Base-by-base conservation (phyloP, 2,888 invertebrate genomes). In the Capitulum mitella region DNA sequence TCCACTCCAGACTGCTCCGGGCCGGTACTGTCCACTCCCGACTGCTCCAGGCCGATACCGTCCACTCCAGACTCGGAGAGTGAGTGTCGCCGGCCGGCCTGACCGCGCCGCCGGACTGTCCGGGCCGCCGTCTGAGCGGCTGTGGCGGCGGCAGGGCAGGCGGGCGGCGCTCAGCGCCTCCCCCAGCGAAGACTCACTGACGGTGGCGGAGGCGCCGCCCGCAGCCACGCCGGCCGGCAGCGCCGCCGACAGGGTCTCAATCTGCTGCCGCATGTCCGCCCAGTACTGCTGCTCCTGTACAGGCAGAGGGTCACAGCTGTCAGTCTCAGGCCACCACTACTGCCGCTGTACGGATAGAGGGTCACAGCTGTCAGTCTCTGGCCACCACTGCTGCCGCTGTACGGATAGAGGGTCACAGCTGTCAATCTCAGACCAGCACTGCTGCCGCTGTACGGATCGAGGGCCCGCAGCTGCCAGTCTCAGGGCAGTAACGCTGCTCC, bases 241-340 rank as follows among this genome's bases (percentile, higher is more conserved):
- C 16, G 6, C 37, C 5, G 70, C 70, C 22, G 75, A 75, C 46
- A 75, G 6, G 22, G 75, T 46, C 29, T 75, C 75, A 16, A 75
- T 46, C 75, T 75, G 75, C 29, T 46, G n/a, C 43, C 75, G 75
- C 43, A 75, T 46, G 10, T 75, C 75, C 2, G 43, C 32, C 75
- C 75, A 75, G 46, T 75, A 75, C 29, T 75, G 75, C 46, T 75
- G 75, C 75, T 75, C 75, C 75, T 75, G 46, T 2, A 74, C 74
- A 40, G 29, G 32, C 61, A 61, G 10, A 3, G 51, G 16, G 51
- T 12, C 19, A 3, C 22, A 19, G 51, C 51, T 3, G 22, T 51
- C 51, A 51, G 51, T 22, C 3, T 19, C 10, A 19, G 22, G 51
- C 51, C 51, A 19, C n/a, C 3, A 19, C 51, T 43, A 5, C 5